Evolutionary conservation across 1,140 invertebrate genomes (phyloP).

Genomic region (Formica selysi): DNA sequence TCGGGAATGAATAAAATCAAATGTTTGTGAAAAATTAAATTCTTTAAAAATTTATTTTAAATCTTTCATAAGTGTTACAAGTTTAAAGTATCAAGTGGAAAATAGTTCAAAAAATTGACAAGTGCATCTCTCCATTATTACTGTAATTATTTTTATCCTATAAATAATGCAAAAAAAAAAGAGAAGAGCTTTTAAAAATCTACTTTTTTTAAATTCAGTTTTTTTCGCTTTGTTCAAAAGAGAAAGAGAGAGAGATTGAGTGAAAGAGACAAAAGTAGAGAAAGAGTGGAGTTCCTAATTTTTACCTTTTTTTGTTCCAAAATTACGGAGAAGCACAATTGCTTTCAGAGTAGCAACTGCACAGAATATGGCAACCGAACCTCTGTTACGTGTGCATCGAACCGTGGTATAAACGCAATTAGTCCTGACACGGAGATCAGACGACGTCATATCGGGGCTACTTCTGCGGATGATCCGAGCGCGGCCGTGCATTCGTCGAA

Average conservation of each 20-base stretch:
- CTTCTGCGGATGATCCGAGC: slow-evolving; percentile 67
- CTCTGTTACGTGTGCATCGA: slow-evolving; percentile 47
- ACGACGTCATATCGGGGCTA: slow-evolving; percentile 54
- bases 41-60: too few species aligned
- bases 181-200: background rate
- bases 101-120: too few species aligned
- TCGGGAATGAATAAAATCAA: too few species aligned
- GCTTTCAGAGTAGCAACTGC: slow-evolving; percentile 25
- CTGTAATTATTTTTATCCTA: background rate
- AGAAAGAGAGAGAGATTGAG: background rate
- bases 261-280: too few species aligned
- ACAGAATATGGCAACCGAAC: slow-evolving; percentile 30
- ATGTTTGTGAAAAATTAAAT: too few species aligned
- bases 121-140: background rate
- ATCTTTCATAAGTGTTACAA: too few species aligned
- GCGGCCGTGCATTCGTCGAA: slow-evolving; percentile 69
- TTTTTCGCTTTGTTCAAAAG: background rate
- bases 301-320: background rate
- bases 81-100: too few species aligned
- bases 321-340: background rate
- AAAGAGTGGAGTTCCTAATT: background rate
- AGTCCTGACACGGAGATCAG: slow-evolving; percentile 60
- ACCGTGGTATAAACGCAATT: slow-evolving; percentile 61
- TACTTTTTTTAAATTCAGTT: background rate
- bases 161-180: background rate